Evolutionary conservation across 2,113 vertebrate species (phyloP).

Genomic region (Mormyrus iriodes): DNA sequence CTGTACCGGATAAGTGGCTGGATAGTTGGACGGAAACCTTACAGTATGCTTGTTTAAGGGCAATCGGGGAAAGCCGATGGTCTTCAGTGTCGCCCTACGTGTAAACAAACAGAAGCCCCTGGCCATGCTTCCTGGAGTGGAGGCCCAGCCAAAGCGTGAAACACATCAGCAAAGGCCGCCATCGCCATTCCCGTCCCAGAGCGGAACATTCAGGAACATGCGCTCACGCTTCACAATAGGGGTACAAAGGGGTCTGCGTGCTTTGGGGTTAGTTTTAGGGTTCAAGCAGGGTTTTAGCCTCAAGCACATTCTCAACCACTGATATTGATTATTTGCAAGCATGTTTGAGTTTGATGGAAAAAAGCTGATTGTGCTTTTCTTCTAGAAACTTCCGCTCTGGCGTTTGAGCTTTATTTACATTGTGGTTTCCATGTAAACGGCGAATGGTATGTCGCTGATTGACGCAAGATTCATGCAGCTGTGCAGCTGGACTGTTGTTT

Average conservation of each 20-base stretch:
- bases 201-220: background rate
- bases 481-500: background rate
- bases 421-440: background rate
- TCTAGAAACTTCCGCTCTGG: background rate
- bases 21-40: background rate
- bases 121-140: background rate
- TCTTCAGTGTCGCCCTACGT: background rate
- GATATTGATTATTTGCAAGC: background rate
- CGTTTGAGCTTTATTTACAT: background rate
- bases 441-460: background rate
- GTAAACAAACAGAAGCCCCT: slow-evolving; percentile 2
- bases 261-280: background rate
- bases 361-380: background rate
- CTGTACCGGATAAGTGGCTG: background rate
- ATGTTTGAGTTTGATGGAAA: background rate
- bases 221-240: background rate
- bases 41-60: background rate
- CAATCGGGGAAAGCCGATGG: background rate
- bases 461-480: background rate
- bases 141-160: background rate
- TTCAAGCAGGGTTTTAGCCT: background rate
- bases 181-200: background rate
- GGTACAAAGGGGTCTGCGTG: background rate
- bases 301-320: background rate
- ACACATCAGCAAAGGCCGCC: background rate